Evolutionary conservation across 2,797 vertebrate species (phyloP).

Genomic region (Thamnophis elegans): DNA sequence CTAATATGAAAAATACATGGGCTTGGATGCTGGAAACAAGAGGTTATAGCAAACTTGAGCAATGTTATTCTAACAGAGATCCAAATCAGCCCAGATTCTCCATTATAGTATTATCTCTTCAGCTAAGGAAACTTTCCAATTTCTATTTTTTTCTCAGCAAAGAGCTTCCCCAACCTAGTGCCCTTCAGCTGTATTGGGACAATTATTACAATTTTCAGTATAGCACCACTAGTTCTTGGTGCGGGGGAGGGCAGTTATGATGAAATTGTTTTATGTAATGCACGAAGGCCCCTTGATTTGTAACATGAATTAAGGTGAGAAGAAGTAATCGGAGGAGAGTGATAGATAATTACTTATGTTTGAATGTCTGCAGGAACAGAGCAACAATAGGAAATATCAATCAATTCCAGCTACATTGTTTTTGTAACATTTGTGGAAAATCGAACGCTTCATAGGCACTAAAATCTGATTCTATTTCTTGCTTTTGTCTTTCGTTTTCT

Average conservation of each 20-base stretch:
- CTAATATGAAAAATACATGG: neutral
- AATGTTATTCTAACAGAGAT: neutral
- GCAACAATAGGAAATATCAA: neutral
- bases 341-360: neutral
- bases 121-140: neutral
- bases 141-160: neutral
- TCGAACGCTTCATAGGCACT: neutral
- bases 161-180: neutral
- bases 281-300: neutral
- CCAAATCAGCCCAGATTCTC: neutral
- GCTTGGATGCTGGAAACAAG: neutral
- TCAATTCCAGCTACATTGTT: neutral
- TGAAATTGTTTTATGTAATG: neutral
- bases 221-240: neutral
- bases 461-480: neutral
- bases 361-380: neutral
- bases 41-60: neutral
- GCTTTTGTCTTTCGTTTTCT: neutral
- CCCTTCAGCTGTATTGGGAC: neutral
- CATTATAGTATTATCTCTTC: neutral
- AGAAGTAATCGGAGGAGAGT: neutral
- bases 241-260: rapidly evolving
- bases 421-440: neutral
- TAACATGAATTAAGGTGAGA: neutral
- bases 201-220: neutral